These are phyloP conservation scores for Smittia aterrima DNA, from an alignment of 2,888 invertebrate species.

Conservation along the genomic window DNA sequence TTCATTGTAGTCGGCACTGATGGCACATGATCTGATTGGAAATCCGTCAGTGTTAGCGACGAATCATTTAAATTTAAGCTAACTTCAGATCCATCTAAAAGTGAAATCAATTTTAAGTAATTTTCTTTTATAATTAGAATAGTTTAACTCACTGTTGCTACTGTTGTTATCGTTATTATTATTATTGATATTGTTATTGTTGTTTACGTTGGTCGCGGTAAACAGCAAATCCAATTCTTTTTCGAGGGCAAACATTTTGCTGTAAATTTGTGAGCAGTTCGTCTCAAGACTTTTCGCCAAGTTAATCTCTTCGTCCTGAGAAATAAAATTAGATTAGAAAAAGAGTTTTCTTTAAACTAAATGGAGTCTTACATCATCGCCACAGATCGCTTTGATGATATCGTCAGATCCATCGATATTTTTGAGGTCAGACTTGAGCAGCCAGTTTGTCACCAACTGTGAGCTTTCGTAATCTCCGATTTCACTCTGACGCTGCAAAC, in stretches of 20 bases:
- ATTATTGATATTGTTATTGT: slow-evolving; percentile 34
- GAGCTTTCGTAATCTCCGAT: slow-evolving; percentile 36
- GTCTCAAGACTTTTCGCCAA: slow-evolving; percentile 31
- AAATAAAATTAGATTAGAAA: slow-evolving; percentile 1
- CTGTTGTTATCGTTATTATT: slow-evolving; percentile 31
- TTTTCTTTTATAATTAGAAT: not conserved
- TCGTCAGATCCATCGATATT: slow-evolving; percentile 50
- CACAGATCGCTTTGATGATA: slow-evolving; percentile 52
- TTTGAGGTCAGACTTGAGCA: slow-evolving; percentile 52
- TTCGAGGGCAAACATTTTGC: slow-evolving; percentile 35
- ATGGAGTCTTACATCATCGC: slow-evolving; percentile 48
- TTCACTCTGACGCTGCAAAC: slow-evolving; percentile 27
- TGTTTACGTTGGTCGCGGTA: slow-evolving; percentile 24
- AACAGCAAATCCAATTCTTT: slow-evolving; percentile 36
- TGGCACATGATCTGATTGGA: slow-evolving; percentile 25
- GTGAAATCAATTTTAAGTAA: not conserved
- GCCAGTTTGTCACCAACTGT: slow-evolving; percentile 45
- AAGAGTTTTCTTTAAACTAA: not conserved
- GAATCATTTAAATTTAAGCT: slow-evolving; percentile 38
- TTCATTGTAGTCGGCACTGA: not conserved
- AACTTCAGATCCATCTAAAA: slow-evolving; percentile 42
- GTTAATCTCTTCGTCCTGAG: slow-evolving; percentile 39
- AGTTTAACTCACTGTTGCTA: slow-evolving; percentile 29
- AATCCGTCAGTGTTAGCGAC: slow-evolving; percentile 18
- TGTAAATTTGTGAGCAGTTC: slow-evolving; percentile 37